Evolutionary conservation across 2,888 invertebrate species (phyloP).

Genomic region (Tetragnatha montana): DNA sequence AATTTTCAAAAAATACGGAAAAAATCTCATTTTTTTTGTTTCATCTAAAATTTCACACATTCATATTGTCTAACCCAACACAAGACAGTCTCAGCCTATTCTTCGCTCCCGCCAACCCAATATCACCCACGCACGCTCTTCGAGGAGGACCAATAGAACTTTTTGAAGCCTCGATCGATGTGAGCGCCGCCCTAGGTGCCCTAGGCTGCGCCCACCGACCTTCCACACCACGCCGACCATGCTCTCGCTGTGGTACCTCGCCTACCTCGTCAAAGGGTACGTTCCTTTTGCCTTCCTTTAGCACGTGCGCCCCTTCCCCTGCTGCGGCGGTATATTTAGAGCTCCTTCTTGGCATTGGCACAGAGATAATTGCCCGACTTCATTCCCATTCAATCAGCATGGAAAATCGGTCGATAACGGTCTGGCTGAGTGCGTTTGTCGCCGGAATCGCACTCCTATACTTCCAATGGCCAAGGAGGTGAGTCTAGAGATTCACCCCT

Average conservation of each 20-base stretch:
- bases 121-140: too few species aligned
- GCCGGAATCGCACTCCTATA: conserved; percentile 57
- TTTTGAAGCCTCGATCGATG: neutral
- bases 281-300: conserved; percentile 20
- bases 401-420: conserved; percentile 54
- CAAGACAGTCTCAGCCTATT: too few species aligned
- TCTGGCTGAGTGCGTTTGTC: conserved; percentile 48
- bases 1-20: too few species aligned
- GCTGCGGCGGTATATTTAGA: conserved; percentile 44
- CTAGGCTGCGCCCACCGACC: conserved; percentile 33
- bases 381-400: conserved; percentile 20
- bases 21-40: too few species aligned
- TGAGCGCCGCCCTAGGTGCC: conserved; percentile 55
- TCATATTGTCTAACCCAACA: too few species aligned
- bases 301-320: conserved; percentile 17
- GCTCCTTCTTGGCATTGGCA: neutral
- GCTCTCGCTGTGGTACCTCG: conserved; percentile 68
- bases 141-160: too few species aligned
- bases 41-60: too few species aligned
- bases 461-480: conserved; percentile 61
- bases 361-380: neutral
- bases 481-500: conserved; percentile 7
- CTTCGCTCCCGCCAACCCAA: too few species aligned
- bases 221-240: conserved; percentile 45
- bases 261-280: conserved; percentile 67